Conservation (phyloP, 2,113 vertebrate species). For the Etheostoma spectabile region DNA sequence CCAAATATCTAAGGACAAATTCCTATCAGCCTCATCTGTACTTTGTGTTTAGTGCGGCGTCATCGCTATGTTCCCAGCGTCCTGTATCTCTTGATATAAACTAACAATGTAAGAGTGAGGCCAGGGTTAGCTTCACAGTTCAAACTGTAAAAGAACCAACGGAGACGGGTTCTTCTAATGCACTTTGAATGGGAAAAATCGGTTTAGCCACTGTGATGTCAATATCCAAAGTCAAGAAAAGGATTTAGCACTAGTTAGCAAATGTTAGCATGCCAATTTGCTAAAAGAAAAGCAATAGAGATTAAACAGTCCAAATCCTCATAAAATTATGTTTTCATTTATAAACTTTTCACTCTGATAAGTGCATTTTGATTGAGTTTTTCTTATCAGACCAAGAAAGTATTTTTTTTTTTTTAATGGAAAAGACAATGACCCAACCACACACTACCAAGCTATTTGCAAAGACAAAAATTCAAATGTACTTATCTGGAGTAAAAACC, state of each 20-base stretch:
- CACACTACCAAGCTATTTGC: neutral
- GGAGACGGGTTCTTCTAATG: too few species aligned
- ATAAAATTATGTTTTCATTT: too few species aligned
- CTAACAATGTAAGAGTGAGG: too few species aligned
- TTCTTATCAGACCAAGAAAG: neutral
- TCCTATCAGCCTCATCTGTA: neutral
- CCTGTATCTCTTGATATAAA: too few species aligned
- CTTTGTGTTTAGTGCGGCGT: neutral
- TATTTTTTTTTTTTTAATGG: neutral
- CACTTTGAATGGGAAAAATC: too few species aligned
- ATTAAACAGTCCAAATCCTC: neutral
- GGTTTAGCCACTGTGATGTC: too few species aligned
- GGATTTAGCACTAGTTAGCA: too few species aligned
- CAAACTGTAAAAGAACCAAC: too few species aligned
- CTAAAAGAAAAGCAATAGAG: neutral
- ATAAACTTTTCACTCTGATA: neutral
- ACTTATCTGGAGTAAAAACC: neutral
- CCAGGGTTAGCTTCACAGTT: too few species aligned
- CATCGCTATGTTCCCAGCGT: too few species aligned
- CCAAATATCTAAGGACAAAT: too few species aligned
- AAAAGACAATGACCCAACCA: neutral
- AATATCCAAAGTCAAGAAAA: too few species aligned
- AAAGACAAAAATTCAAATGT: neutral
- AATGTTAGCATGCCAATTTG: neutral
- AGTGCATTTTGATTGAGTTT: neutral